These are phyloP conservation scores for Columbina picui DNA, from an alignment of 2,113 vertebrate species.

Conservation along the genomic window DNA sequence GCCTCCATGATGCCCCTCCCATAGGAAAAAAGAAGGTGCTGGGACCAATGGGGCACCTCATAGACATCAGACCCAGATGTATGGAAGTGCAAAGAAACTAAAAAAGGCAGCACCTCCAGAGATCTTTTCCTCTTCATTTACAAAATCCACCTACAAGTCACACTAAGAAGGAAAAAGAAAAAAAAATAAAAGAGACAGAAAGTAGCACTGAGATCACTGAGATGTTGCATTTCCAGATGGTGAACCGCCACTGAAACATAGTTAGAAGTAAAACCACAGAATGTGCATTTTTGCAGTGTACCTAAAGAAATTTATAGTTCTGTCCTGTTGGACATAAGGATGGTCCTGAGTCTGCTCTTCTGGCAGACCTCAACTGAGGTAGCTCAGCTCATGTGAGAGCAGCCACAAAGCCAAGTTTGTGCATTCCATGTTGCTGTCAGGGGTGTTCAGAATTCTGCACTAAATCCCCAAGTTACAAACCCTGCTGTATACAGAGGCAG, in stretches of 20 bases:
- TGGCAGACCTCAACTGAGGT: neutral
- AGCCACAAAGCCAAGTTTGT: neutral
- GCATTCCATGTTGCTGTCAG: neutral
- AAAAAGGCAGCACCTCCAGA: neutral
- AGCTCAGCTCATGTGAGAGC: neutral
- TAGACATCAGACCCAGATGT: neutral
- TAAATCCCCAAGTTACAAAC: neutral
- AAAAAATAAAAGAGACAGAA: neutral
- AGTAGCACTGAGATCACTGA: neutral
- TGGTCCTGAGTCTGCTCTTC: neutral
- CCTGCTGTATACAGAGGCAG: neutral
- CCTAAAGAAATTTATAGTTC: neutral
- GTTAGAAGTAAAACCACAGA: neutral
- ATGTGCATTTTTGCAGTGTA: neutral
- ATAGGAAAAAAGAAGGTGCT: neutral
- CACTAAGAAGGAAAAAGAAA: no score
- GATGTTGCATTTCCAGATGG: neutral
- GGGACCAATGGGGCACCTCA: neutral
- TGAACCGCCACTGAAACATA: neutral
- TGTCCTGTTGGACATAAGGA: neutral
- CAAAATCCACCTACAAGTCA: neutral
- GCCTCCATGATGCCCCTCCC: neutral
- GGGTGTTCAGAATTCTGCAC: neutral
- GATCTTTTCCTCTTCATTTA: neutral
- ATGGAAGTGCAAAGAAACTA: neutral